phyloP scores from a whole-genome alignment of 2,797 vertebrate genomes.

The Lagodon rhomboides region DNA sequence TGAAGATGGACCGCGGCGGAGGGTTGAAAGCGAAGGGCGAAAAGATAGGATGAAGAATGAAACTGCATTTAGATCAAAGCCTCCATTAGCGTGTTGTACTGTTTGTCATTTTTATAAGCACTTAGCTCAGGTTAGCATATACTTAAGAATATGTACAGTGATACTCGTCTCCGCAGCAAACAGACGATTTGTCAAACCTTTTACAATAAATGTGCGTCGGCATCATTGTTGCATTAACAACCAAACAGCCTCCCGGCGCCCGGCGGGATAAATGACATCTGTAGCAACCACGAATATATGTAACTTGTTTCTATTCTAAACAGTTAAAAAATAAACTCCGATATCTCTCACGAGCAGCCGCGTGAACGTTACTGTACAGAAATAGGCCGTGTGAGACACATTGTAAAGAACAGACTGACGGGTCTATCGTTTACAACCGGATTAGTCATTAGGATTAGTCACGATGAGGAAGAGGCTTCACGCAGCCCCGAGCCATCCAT shows the following conservation, averaged over 20 bases:
- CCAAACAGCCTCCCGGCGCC: neutral
- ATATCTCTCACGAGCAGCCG: slow-evolving; percentile 64
- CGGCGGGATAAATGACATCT: slow-evolving; percentile 3
- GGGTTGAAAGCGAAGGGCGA: neutral
- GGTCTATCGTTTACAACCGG: slow-evolving; percentile 73
- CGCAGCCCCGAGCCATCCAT: slow-evolving; percentile 60
- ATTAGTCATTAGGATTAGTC: slow-evolving; percentile 81
- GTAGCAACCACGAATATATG: neutral
- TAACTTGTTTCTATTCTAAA: slow-evolving; percentile 25
- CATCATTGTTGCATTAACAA: neutral
- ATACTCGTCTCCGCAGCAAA: neutral
- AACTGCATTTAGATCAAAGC: neutral
- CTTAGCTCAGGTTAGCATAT: slow-evolving; percentile 1
- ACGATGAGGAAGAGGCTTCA: slow-evolving; percentile 60
- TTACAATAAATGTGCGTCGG: neutral
- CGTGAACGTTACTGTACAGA: slow-evolving; percentile 46
- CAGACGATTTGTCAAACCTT: neutral
- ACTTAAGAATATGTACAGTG: neutral
- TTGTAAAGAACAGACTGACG: slow-evolving; percentile 55
- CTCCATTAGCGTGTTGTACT: neutral
- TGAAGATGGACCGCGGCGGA: neutral
- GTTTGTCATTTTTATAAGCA: slow-evolving; percentile 1
- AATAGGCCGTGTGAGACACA: slow-evolving; percentile 53
- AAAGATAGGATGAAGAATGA: neutral
- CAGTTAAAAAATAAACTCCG: slow-evolving; percentile 24